Conservation (phyloP, 2,113 vertebrate species). For the Trematocara stigmaticum region DNA sequence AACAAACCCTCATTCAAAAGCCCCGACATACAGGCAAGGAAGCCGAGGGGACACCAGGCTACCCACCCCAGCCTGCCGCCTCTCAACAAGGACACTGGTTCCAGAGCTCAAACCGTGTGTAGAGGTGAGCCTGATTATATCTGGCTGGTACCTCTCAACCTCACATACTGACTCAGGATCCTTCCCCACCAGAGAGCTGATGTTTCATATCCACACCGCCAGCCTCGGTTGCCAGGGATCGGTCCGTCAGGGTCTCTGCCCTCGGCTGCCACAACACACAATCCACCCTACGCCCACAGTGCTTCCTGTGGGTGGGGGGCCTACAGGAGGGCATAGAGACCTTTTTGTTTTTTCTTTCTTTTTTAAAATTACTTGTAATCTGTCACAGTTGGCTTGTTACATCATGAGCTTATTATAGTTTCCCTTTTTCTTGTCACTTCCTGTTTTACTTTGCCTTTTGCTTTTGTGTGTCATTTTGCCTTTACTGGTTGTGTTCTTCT, state of each 20-base stretch:
- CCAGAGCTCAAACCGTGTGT: too few relatives aligned
- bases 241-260: rapidly evolving
- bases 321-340: neutral
- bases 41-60: too few relatives aligned
- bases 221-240: neutral
- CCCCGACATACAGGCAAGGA: too few relatives aligned
- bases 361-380: neutral
- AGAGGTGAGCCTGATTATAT: too few relatives aligned
- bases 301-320: neutral
- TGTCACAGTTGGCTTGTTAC: neutral
- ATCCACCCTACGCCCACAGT: neutral
- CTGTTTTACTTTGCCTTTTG: neutral
- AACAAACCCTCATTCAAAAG: too few relatives aligned
- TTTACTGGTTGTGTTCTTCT: neutral
- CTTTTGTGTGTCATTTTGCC: neutral
- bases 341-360: neutral
- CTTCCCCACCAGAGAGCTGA: neutral
- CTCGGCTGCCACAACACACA: neutral
- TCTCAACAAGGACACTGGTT: too few relatives aligned
- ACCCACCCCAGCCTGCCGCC: too few relatives aligned
- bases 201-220: neutral
- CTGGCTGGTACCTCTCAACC: too few relatives aligned
- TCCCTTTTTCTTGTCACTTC: neutral
- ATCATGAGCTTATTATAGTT: neutral
- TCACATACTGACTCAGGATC: too few relatives aligned